A percentile compares a stretch with the other conserved stretches of the same genome.
phyloP scores from a whole-genome alignment of 2,888 invertebrate genomes.

The Nomada fabriciana region DNA sequence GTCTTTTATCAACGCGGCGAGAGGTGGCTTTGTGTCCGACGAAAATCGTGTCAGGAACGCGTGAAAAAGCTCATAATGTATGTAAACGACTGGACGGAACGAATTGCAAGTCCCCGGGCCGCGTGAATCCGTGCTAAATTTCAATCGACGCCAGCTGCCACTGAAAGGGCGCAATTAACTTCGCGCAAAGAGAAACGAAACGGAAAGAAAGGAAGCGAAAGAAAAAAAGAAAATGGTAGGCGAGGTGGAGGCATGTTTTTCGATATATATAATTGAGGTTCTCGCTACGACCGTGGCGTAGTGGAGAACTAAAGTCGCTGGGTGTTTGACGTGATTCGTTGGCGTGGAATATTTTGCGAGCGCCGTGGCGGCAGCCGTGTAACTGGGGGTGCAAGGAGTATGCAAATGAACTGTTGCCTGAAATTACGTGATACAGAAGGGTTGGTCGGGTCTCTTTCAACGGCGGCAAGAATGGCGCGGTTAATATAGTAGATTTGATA shows the following conservation, averaged over 20 bases:
- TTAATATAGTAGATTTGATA: background rate
- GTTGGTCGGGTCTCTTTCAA: background rate
- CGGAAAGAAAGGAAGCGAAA: background rate
- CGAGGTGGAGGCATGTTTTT: background rate
- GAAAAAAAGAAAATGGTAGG: too few relatives aligned
- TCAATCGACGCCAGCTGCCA: conserved; percentile 36
- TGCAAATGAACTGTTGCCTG: conserved; percentile 15
- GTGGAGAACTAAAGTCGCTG: background rate
- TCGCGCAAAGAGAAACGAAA: background rate
- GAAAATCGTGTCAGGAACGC: conserved; percentile 27
- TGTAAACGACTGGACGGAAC: conserved; percentile 45
- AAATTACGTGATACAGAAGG: background rate
- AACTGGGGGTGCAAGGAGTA: background rate
- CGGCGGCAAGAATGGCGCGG: background rate
- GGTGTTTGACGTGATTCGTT: conserved; percentile 14
- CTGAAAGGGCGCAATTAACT: conserved; percentile 58
- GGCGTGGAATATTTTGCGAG: background rate
- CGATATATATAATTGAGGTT: background rate
- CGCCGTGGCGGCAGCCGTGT: background rate
- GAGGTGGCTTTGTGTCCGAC: conserved; percentile 29
- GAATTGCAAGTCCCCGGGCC: conserved; percentile 6
- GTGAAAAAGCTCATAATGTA: conserved; percentile 59
- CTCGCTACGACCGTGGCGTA: background rate
- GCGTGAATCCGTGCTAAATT: conserved; percentile 47
- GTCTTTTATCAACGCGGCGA: conserved; percentile 32